Percentiles rank a stretch among this genome's conserved stretches.
Evolutionary conservation across 2,113 vertebrate genomes (phyloP).

Genomic region (Cryptotis parvus): DNA sequence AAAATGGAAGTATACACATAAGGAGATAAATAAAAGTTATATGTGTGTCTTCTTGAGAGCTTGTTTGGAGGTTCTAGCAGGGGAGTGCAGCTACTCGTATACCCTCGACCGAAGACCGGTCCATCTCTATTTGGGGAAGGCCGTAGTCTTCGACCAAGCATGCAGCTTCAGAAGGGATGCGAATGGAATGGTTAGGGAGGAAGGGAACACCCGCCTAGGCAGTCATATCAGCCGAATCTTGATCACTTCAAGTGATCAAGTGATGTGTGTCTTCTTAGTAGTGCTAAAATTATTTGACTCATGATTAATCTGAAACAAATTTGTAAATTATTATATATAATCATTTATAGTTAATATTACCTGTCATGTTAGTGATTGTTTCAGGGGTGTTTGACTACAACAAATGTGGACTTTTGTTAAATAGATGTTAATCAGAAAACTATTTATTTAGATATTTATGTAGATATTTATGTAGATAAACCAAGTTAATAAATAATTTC

Average conservation of each 20-base stretch:
- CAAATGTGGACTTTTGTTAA: neutral
- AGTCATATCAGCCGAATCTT: too few species aligned
- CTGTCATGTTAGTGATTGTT: neutral
- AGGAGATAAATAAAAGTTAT: slow-evolving; percentile 56
- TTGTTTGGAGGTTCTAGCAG: too few species aligned
- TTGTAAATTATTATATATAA: neutral
- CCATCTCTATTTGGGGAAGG: too few species aligned
- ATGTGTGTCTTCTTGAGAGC: slow-evolving; percentile 14
- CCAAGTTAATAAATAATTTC: neutral
- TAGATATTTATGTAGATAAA: slow-evolving; percentile 13
- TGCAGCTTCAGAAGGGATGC: too few species aligned
- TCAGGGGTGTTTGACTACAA: neutral
- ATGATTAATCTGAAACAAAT: slow-evolving; percentile 52
- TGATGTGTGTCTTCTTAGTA: neutral
- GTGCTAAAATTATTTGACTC: slow-evolving; percentile 15
- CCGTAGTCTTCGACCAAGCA: too few species aligned
- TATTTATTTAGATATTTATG: too few species aligned
- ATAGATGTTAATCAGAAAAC: neutral
- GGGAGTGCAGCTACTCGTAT: too few species aligned
- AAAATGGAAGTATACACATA: slow-evolving; percentile 55
- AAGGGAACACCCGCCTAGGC: too few species aligned
- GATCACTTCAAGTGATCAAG: too few species aligned
- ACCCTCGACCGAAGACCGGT: too few species aligned
- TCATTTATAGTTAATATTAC: neutral
- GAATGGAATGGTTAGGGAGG: too few species aligned